Base-by-base conservation (phyloP, 2,113 vertebrate species). In the Stictonetta naevosa region DNA sequence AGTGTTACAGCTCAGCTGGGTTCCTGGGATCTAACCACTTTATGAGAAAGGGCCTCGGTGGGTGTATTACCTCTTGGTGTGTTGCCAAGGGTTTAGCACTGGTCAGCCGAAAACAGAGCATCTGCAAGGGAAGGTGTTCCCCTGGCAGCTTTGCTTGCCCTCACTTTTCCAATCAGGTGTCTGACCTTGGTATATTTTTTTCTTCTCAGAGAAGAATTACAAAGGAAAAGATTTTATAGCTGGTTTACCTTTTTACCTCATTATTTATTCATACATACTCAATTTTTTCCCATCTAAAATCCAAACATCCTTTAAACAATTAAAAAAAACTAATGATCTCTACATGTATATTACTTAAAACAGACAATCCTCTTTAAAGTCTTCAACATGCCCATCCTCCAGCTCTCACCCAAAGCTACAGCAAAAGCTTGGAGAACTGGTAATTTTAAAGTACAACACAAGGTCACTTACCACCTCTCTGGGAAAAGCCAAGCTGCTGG, bases 61-160 rank as follows among this genome's bases (percentile, higher is more conserved):
- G 67, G 21, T 66, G 58, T 60, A 67, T 64, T 83, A 79, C 56
- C 10, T 79, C 52, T 79, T 44, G 42, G 44, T 79, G 26, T 34
- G 29, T 52, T 80, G 86, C 67, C 81, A 94, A 56, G 11, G n/a
- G 46, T n/a, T 62, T 44, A 66, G 77, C 36, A 26, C 21, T 40
- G 63, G 60, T 88, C 71, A 78, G 56, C 50, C 42, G 78, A 64
- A 79, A 80, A 76, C 33, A 62, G 40, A 64, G 68, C 40, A 58
- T 84, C 63, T 80, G 67, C 1, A 7, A 60, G 34, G 29, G 22
- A 83, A 64, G 17, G 60, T 87, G 44, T 60, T 71, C 22, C 38
- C 44, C n/a, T 0, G 2, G 50, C 56, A 59, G 11, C 38, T 79
- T 69, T 0, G 1, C 55, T 80, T 79, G 58, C 42, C 50, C 62